Evolutionary conservation across 2,888 invertebrate genomes (phyloP).

Genomic region (Glaucopsyche alexis): DNA sequence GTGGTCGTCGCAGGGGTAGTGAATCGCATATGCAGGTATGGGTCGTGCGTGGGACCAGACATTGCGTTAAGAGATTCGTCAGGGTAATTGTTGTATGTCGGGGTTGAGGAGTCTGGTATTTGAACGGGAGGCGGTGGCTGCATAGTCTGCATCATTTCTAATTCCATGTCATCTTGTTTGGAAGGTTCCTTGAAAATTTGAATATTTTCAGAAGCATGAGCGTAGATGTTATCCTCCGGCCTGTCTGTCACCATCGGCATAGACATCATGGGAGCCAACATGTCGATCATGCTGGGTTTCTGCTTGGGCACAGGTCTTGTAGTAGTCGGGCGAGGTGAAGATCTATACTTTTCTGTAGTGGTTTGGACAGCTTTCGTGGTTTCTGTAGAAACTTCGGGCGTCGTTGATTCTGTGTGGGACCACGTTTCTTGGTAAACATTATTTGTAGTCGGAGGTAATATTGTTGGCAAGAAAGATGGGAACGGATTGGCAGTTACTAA

Average conservation of each 20-base stretch:
- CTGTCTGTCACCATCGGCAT: conserved; percentile 70
- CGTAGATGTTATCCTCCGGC: conserved; percentile 68
- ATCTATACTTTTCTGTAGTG: conserved; percentile 50
- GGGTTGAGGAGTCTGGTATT: conserved; percentile 48
- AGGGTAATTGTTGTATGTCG: conserved; percentile 48
- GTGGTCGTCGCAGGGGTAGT: conserved; percentile 74
- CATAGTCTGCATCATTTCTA: conserved; percentile 82
- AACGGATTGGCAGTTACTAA: conserved; percentile 51
- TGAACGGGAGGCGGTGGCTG: conserved; percentile 74
- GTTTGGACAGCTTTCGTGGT: conserved; percentile 50
- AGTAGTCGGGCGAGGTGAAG: conserved; percentile 47
- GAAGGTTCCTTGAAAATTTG: conserved; percentile 62
- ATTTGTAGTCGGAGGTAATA: conserved; percentile 50
- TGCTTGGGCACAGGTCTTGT: conserved; percentile 44
- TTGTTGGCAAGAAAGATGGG: conserved; percentile 62
- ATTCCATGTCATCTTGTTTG: conserved; percentile 51
- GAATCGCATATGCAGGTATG: conserved; percentile 69
- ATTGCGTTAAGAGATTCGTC: conserved; percentile 51
- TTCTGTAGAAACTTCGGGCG: conserved; percentile 49
- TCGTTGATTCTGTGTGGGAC: conserved; percentile 50
- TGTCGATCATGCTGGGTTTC: conserved; percentile 57
- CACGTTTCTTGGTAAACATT: conserved; percentile 45
- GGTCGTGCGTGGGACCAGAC: conserved; percentile 57
- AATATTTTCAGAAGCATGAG: conserved; percentile 67
- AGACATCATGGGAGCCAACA: conserved; percentile 70